Conservation (phyloP, 2,113 vertebrate genomes). For the Scomber scombrus region DNA sequence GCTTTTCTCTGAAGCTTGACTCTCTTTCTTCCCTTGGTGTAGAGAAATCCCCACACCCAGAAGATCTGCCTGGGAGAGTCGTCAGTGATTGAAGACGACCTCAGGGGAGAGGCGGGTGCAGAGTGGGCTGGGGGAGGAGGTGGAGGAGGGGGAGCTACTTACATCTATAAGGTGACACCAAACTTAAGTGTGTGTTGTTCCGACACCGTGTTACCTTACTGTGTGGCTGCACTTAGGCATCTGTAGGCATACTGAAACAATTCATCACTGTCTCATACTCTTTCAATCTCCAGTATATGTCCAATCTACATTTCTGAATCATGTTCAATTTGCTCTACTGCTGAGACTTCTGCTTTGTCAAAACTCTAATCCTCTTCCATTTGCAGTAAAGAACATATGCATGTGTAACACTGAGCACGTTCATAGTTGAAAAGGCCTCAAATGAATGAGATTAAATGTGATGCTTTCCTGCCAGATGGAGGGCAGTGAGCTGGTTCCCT, state of each 20-base stretch:
- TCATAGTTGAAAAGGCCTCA: not conserved
- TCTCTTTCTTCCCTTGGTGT: constrained; percentile 21
- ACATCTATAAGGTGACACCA: constrained; percentile 87
- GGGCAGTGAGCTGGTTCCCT: constrained; percentile 85
- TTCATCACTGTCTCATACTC: not conserved
- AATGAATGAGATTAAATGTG: not conserved
- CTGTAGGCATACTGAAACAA: constrained; percentile 8
- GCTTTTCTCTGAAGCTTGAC: not conserved
- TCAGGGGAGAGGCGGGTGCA: constrained; percentile 64
- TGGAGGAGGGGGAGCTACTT: constrained; percentile 92
- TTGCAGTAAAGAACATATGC: not conserved
- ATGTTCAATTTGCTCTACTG: not conserved
- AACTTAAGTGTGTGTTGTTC: not conserved
- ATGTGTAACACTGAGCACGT: not conserved
- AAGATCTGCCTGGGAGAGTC: constrained; percentile 92
- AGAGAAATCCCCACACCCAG: constrained; percentile 87
- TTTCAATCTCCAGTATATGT: too few species aligned
- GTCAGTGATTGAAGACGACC: constrained; percentile 88
- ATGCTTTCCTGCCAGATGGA: constrained; percentile 80
- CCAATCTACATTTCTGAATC: not conserved
- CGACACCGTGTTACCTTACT: not conserved
- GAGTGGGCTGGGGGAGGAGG: constrained; percentile 92
- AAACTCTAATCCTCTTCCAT: not conserved
- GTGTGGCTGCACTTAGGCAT: too few species aligned
- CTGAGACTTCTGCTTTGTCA: not conserved